Percentiles rank a stretch among this genome's conserved stretches.
These are phyloP conservation scores for Nephrotoma appendiculata DNA, from an alignment of 2,888 invertebrate genomes.

Conservation along the genomic window DNA sequence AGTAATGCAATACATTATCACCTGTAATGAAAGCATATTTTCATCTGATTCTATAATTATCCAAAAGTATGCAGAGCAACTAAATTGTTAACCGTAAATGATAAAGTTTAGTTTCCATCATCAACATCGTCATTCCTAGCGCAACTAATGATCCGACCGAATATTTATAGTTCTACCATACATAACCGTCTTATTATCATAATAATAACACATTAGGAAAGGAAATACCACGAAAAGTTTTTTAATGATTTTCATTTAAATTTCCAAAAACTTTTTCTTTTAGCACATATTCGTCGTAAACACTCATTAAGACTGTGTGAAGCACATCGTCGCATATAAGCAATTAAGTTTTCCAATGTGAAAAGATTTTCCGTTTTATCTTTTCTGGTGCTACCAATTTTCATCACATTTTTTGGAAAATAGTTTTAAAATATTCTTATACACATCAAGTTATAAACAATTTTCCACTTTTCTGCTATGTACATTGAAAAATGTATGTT, in stretches of 20 bases:
- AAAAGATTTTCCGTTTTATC: background rate
- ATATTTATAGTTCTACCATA: background rate
- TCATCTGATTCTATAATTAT: background rate
- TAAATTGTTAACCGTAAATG: background rate
- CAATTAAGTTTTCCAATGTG: background rate
- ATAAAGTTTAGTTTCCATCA: background rate
- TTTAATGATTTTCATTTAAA: background rate
- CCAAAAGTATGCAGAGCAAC: background rate
- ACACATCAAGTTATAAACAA: background rate
- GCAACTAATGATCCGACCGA: background rate
- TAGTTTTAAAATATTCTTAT: background rate
- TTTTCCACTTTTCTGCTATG: background rate
- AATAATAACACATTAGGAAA: background rate
- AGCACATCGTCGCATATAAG: background rate
- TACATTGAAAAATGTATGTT: background rate
- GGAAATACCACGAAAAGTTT: background rate
- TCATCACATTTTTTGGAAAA: background rate
- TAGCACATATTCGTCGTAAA: background rate
- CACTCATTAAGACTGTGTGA: background rate
- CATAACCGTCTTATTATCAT: background rate
- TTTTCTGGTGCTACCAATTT: background rate
- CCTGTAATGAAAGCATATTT: background rate
- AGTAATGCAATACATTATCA: background rate
- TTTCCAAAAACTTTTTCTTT: background rate
- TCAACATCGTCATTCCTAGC: background rate